Percentiles rank a stretch among this genome's conserved stretches.
Conservation (phyloP, 2,888 invertebrate genomes). For the Drosophila picticornis region DNA sequence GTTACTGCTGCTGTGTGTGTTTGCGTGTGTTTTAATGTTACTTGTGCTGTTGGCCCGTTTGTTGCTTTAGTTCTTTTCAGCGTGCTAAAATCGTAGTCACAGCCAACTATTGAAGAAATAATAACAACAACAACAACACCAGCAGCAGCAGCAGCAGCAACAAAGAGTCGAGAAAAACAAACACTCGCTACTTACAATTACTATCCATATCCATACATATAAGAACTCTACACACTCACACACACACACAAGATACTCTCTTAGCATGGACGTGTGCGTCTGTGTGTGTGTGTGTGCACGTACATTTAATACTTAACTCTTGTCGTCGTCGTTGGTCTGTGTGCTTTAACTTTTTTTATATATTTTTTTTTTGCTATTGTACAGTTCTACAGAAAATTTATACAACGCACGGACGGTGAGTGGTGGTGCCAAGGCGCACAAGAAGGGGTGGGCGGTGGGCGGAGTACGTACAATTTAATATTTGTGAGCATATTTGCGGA, state of each 20-base stretch:
- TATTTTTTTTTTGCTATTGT: slow-evolving; percentile 73
- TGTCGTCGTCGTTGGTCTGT: slow-evolving; percentile 50
- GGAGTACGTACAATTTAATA: slow-evolving; percentile 69
- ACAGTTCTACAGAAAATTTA: slow-evolving; percentile 79
- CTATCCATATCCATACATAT: slow-evolving; percentile 66
- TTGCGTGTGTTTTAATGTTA: slow-evolving; percentile 30
- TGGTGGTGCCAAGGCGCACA: slow-evolving; percentile 16
- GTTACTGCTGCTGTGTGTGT: slow-evolving; percentile 12
- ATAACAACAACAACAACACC: slow-evolving; percentile 40
- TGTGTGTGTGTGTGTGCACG: slow-evolving; percentile 42
- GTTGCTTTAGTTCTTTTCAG: slow-evolving; percentile 45
- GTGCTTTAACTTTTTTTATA: slow-evolving; percentile 71
- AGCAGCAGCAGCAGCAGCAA: background rate
- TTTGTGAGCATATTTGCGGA: slow-evolving; percentile 77
- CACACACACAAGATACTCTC: slow-evolving; percentile 45
- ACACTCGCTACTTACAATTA: slow-evolving; percentile 78
- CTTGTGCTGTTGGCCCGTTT: slow-evolving; percentile 51
- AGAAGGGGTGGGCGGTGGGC: slow-evolving; percentile 11
- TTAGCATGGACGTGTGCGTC: slow-evolving; percentile 17
- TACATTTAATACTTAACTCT: slow-evolving; percentile 67
- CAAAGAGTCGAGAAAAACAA: slow-evolving; percentile 68
- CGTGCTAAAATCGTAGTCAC: slow-evolving; percentile 52
- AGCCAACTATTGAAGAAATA: slow-evolving; percentile 69
- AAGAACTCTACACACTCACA: slow-evolving; percentile 44
- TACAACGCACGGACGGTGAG: slow-evolving; percentile 71